These are phyloP conservation scores for Lagocephalus sceleratus DNA, from an alignment of 2,797 vertebrate species.

Conservation along the genomic window DNA sequence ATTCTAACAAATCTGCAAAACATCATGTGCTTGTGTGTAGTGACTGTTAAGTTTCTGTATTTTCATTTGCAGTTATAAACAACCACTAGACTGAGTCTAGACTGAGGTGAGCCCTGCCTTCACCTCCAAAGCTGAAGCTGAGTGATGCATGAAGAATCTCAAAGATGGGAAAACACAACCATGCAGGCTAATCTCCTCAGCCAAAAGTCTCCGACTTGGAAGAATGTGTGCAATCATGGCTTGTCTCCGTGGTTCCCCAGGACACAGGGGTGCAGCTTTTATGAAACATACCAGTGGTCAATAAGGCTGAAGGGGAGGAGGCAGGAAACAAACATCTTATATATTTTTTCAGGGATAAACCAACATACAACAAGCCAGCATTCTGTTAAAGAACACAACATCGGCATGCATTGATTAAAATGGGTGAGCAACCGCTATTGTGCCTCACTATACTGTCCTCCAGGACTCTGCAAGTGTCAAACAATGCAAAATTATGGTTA, in stretches of 20 bases:
- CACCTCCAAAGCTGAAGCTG: constrained; percentile 13
- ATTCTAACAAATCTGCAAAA: no score
- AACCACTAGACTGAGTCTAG: constrained; percentile 5
- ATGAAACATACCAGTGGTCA: constrained; percentile 49
- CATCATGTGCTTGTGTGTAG: not conserved
- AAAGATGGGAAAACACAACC: constrained; percentile 26
- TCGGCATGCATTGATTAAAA: no score
- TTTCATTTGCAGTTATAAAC: constrained; percentile 15
- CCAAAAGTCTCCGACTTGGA: constrained; percentile 16
- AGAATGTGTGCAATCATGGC: constrained; percentile 53
- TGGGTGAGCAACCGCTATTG: no score
- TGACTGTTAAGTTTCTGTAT: not conserved
- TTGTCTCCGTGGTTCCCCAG: constrained; percentile 31
- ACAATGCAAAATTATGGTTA: no score
- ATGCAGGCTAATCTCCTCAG: constrained; percentile 26
- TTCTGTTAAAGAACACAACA: no score
- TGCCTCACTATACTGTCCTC: no score
- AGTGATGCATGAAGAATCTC: constrained; percentile 26
- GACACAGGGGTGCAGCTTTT: constrained; percentile 38
- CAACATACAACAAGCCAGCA: no score
- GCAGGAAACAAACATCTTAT: not conserved
- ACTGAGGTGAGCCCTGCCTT: not conserved
- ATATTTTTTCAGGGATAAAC: not conserved
- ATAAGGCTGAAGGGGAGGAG: constrained; percentile 22
- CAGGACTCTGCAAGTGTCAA: no score